Conservation (phyloP, 2,888 invertebrate genomes). For the Eudemis profundana region DNA sequence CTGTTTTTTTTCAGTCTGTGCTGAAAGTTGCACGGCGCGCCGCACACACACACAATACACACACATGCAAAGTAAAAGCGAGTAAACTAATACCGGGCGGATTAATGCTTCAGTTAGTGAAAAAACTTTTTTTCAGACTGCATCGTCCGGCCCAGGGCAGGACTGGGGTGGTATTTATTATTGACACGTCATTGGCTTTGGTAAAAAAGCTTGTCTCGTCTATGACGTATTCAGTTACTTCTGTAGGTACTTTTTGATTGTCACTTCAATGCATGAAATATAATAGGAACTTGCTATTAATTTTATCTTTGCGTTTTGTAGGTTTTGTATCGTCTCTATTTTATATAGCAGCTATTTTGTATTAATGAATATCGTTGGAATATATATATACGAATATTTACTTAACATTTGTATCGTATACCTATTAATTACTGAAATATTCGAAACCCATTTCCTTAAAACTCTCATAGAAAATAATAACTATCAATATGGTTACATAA, state of each 20-base stretch:
- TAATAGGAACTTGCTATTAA: not conserved
- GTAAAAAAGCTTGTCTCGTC: not conserved
- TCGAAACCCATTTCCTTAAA: too few species aligned
- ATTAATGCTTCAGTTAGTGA: conserved; percentile 86
- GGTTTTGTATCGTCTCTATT: too few species aligned
- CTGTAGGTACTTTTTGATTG: not conserved
- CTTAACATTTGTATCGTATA: too few species aligned
- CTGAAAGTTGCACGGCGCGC: conserved; percentile 77
- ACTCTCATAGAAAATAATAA: too few species aligned
- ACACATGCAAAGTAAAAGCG: conserved; percentile 77
- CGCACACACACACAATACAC: conserved; percentile 72
- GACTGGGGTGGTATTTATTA: conserved; percentile 53
- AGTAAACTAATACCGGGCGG: conserved; percentile 85
- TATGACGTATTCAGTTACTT: too few species aligned
- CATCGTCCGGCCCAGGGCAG: conserved; percentile 80
- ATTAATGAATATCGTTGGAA: too few species aligned
- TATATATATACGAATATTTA: too few species aligned
- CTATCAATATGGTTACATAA: too few species aligned
- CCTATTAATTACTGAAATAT: too few species aligned
- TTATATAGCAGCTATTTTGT: too few species aligned
- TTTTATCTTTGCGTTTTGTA: not conserved
- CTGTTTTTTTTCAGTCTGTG: conserved; percentile 71
- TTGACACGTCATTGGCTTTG: conserved; percentile 13
- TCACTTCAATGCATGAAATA: too few species aligned
- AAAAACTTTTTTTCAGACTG: conserved; percentile 85